Evolutionary conservation across 2,113 vertebrate genomes (phyloP), one percentile per base, ranked within the genome.

Genomic region (Thomomys bottae): DNA sequence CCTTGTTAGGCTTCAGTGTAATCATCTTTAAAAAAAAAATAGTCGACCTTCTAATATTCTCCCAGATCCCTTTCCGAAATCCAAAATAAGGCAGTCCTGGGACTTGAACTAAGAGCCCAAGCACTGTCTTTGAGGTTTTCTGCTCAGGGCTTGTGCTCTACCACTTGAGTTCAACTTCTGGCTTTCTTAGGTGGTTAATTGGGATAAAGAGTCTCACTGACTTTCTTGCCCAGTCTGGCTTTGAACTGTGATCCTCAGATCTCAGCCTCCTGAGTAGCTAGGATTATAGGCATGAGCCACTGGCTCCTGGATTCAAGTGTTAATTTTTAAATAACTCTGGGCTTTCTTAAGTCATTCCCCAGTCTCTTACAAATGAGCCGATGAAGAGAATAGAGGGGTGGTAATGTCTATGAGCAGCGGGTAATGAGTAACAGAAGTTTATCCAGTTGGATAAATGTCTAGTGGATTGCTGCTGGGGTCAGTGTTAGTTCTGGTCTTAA

Each of bases 391-490:
- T 76, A 78, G 73, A 95, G 70, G 59, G 72, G 90, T 94, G 78
- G 95, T 91, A 78, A 93, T 93, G 93, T 95, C 94, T 91, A 61
- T 66, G 86, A 94, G 92, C 91, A 82, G 84, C 90, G 96, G 94
- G 89, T 96, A 96, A 97, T 97, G 94, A 96, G 93, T 95, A 96
- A 96, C 94, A 96, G 96, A 96, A 97, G 92, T 96, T 95, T 96
- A 96, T 97, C 92, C 96, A 96, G 94, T 96, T 96, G 96, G 96
- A 93, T 93, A 96, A 97, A 94, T 97, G 94, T 97, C 96, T 96
- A 87, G 93, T 96, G 96, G 94, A 95, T 97, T 96, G 93, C 94
- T 95, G 93, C 95, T 95, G 95, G 96, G 94, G 94, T 96, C 96
- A 97, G 88, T 95, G 95, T 95, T 97, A 88, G 96, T 89, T 94